Conservation (phyloP, 2,888 invertebrate genomes). For the Chymomyza procnemis region DNA sequence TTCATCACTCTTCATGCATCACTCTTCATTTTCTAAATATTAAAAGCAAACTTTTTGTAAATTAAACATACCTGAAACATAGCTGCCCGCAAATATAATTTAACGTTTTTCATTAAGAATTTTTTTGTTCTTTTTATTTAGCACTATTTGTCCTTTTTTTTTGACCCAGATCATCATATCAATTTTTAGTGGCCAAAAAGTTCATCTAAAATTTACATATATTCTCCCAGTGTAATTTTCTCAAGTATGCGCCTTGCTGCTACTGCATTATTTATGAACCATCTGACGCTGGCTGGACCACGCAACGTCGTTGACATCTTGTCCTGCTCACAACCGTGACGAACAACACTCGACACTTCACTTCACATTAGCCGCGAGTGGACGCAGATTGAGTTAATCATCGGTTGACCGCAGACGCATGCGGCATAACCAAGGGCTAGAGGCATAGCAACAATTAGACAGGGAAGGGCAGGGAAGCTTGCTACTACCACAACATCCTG, state of each 20-base stretch:
- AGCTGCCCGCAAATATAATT: too few relatives aligned
- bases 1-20: too few relatives aligned
- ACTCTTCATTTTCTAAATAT: too few relatives aligned
- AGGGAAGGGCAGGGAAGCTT: not conserved
- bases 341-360: constrained; percentile 37
- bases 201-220: not conserved
- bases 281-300: constrained; percentile 18
- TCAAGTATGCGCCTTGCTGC: constrained; percentile 8
- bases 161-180: too few relatives aligned
- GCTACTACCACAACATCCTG: not conserved
- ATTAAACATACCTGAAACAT: too few relatives aligned
- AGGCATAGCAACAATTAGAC: constrained; percentile 11
- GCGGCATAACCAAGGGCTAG: constrained; percentile 3
- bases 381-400: constrained; percentile 61
- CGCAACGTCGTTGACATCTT: constrained; percentile 44
- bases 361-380: constrained; percentile 40
- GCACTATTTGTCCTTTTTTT: too few relatives aligned
- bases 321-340: constrained; percentile 34
- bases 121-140: too few relatives aligned
- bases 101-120: too few relatives aligned
- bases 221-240: not conserved
- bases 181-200: too few relatives aligned
- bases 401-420: constrained; percentile 42
- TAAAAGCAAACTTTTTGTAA: too few relatives aligned
- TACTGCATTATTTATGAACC: constrained; percentile 58